Evolutionary conservation across 1,140 invertebrate species (phyloP).

Genomic region (Potamilus streckersoni): DNA sequence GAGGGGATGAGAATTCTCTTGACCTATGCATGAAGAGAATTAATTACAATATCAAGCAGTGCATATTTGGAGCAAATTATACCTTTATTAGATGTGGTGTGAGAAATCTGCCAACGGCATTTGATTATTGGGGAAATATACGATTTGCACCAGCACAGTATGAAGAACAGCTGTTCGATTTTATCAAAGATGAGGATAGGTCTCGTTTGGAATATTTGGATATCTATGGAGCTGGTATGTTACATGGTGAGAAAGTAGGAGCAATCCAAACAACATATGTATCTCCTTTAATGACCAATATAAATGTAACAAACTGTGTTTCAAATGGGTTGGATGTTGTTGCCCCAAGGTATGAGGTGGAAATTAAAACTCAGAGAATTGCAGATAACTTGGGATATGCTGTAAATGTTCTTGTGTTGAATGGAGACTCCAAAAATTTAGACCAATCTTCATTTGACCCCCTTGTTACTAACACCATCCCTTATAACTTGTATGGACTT

Average conservation of each 20-base stretch:
- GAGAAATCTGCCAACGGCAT: constrained; percentile 76
- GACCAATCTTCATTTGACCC: constrained; percentile 79
- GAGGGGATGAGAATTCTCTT: constrained; percentile 84
- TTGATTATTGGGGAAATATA: constrained; percentile 96
- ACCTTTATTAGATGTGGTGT: constrained; percentile 94
- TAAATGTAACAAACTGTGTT: constrained; percentile 87
- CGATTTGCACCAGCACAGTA: constrained; percentile 90
- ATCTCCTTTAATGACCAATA: constrained; percentile 84
- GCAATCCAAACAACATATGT: constrained; percentile 87
- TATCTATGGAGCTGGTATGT: constrained; percentile 91
- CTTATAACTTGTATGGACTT: constrained; percentile 94
- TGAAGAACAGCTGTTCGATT: constrained; percentile 74
- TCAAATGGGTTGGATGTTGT: constrained; percentile 93
- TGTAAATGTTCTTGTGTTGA: constrained; percentile 87
- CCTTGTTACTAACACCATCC: constrained; percentile 77
- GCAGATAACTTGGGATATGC: constrained; percentile 89
- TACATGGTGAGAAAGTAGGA: constrained; percentile 92
- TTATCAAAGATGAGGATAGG: constrained; percentile 53
- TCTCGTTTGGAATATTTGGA: constrained; percentile 82
- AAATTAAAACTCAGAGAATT: constrained; percentile 73
- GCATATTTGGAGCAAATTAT: constrained; percentile 79
- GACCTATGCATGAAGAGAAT: constrained; percentile 87
- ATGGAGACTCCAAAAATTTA: constrained; percentile 90
- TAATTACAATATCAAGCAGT: constrained; percentile 62
- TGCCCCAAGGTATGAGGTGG: constrained; percentile 77